Percentiles rank a stretch among this genome's conserved stretches.
Conservation (phyloP, 37 sponge, comb jelly and placozoan species). For the Beroe ovata region DNA sequence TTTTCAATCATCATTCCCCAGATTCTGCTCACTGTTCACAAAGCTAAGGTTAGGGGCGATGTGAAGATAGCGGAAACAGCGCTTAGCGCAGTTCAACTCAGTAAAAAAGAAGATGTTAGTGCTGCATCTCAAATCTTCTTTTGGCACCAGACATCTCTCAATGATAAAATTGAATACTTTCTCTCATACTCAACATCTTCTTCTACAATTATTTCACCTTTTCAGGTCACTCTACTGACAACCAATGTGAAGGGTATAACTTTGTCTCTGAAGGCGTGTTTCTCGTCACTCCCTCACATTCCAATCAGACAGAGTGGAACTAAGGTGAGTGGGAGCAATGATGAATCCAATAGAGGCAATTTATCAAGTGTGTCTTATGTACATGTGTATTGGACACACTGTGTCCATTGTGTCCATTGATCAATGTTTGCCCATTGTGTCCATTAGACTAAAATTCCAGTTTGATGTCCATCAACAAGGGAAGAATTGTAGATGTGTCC, state of each 20-base stretch:
- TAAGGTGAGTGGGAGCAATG: neutral
- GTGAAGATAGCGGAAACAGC: conserved; percentile 8
- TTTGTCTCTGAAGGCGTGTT: neutral
- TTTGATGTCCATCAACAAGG: no score
- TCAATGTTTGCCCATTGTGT: no score
- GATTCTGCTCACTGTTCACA: neutral
- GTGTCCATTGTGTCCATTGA: no score
- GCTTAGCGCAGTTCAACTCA: neutral
- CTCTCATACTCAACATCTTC: neutral
- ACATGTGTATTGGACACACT: no score
- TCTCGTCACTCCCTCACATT: conserved; percentile 5
- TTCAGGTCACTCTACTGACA: neutral
- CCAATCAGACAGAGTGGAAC: conserved; percentile 30
- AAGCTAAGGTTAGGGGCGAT: neutral
- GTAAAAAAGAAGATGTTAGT: neutral
- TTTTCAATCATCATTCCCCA: no score
- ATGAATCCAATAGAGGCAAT: no score
- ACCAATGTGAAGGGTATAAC: neutral
- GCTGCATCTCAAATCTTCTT: neutral
- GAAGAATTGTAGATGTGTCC: no score
- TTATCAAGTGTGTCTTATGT: no score
- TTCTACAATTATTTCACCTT: neutral
- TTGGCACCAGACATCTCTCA: neutral
- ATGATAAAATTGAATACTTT: neutral
- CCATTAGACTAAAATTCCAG: no score